Percentiles rank a stretch among this genome's conserved stretches.
These are phyloP conservation scores for Mesitornis unicolor DNA, from an alignment of 2,113 vertebrate genomes.

Conservation along the genomic window DNA sequence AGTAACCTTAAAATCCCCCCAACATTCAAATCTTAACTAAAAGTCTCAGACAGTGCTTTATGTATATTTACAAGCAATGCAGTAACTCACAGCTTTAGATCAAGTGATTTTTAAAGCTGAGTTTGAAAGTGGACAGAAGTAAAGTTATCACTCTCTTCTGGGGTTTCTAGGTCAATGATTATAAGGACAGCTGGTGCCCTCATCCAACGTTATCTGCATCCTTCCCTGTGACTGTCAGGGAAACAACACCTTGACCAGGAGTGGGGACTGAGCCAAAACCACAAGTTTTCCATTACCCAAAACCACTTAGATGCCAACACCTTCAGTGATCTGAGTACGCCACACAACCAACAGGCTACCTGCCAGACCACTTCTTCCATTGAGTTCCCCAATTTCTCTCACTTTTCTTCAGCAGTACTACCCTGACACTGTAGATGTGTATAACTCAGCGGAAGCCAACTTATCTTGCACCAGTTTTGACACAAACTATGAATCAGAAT, in stretches of 20 bases:
- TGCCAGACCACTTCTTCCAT: not conserved
- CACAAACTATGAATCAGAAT: not conserved
- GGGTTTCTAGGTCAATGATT: not conserved
- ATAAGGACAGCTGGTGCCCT: not conserved
- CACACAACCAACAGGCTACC: not conserved
- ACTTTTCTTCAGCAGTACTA: not conserved
- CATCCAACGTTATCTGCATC: not conserved
- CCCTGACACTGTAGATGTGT: not conserved
- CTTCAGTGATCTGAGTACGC: not conserved
- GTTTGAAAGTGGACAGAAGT: not conserved
- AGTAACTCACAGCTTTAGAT: not conserved
- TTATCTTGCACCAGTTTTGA: not conserved
- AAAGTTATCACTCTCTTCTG: not conserved
- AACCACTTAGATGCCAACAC: not conserved
- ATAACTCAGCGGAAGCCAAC: not conserved
- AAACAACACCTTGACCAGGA: not conserved
- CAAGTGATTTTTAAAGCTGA: not conserved
- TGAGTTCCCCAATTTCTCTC: not conserved
- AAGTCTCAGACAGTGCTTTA: not conserved
- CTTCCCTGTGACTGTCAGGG: not conserved
- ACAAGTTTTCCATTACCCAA: not conserved
- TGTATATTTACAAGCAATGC: not conserved
- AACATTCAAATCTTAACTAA: not conserved
- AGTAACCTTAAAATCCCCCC: rapidly evolving
- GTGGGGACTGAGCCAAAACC: not conserved